Evolutionary conservation across 2,797 vertebrate species (phyloP).

Genomic region (Sebastes melanostomus): DNA sequence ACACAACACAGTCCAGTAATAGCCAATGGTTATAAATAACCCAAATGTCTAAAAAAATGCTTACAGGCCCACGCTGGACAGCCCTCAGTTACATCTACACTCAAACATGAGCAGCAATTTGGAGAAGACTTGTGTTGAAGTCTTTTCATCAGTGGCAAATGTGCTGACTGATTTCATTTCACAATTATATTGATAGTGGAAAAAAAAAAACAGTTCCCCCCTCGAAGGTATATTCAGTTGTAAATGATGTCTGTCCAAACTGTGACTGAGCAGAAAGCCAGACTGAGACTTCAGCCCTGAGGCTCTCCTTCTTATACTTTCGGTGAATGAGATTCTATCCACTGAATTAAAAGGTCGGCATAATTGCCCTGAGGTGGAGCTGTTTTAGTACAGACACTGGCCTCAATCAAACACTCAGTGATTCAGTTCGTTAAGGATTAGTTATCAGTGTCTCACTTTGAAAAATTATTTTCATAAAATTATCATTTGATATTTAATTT

Average conservation of each 20-base stretch:
- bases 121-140: not conserved
- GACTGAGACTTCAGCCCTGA: not conserved
- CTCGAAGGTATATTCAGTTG: accelerated
- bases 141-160: not conserved
- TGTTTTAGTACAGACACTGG: not conserved
- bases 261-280: not conserved
- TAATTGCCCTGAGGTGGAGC: not conserved
- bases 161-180: not conserved
- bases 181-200: not conserved
- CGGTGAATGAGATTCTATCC: not conserved
- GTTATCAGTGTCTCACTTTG: not conserved
- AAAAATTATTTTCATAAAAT: not conserved
- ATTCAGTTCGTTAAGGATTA: not conserved
- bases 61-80: not conserved
- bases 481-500: not conserved
- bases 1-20: no score
- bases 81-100: not conserved
- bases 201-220: not conserved
- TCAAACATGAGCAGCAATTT: not conserved
- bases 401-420: not conserved
- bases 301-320: not conserved
- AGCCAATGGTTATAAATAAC: not conserved
- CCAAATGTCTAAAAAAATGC: not conserved
- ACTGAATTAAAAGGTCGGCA: not conserved
- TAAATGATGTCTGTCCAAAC: not conserved